Evolutionary conservation across 2,797 vertebrate genomes (phyloP), one percentile per base, ranked within the genome.

Genomic region (Pteropus rufus): DNA sequence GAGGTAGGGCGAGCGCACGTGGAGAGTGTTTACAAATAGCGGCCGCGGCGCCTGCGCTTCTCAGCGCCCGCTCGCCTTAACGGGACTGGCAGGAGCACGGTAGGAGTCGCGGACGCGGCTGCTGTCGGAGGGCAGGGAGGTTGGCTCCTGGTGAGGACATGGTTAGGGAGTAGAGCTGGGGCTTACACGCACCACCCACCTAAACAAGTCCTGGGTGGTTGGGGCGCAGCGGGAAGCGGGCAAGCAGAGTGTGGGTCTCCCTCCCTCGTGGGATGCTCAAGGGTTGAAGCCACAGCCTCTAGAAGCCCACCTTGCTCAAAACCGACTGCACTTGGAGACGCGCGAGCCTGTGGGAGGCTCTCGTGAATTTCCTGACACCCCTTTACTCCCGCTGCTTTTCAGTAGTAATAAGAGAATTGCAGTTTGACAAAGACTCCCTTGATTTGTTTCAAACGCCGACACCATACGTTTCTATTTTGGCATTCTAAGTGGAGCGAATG

Each of bases 21-120:
- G 97, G 56, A 69, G 23, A 49, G 64, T 96, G 92, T 97, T 98
- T 97, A 96, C 96, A 94, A 90, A 92, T 84, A 82, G 39, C 29
- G 3, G 49, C 44, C 31, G 2, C 1, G 6, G 77, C 49, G 3
- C 52, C 23, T 21, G 82, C 83, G 31, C 39, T 36, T 76, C 10
- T 14, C 44, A 5, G 46, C 3, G 62, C 52, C 39, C 1, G 36
- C 39, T 39, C 0, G 44, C 62, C 12, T 0, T 29, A 29, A n/a
- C 6, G 0, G 15, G 26, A 46, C n/a, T 0, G 49, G 36, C 36
- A 2, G 2, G n/a, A 70, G 52, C 54, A 31, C 14, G 41, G 75
- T 84, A 46, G 91, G 84, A 49, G 31, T 1, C 3, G 89, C 1
- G 19, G 49, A 15, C 31, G 10, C 34, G 23, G 23, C 75, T 34